Percentiles rank a stretch among this genome's conserved stretches.
phyloP scores from a whole-genome alignment of 2,113 vertebrate species.

The Pachycephala philippinensis region DNA sequence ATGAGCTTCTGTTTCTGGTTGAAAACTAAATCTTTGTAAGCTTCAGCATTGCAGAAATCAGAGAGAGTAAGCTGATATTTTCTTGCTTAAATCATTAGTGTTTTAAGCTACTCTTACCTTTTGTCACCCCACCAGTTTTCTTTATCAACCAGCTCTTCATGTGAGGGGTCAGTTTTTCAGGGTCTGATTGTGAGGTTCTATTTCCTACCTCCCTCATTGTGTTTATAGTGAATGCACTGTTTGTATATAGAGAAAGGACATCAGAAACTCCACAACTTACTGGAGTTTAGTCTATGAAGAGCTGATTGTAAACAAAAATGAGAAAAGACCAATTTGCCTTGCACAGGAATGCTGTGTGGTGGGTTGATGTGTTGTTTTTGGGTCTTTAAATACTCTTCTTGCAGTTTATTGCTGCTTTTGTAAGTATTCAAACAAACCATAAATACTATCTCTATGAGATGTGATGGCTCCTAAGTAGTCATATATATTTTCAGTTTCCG shows the following conservation, averaged over 20 bases:
- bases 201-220: slow-evolving; percentile 70
- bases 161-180: not conserved
- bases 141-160: slow-evolving; percentile 27
- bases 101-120: slow-evolving; percentile 9
- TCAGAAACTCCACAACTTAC: slow-evolving; percentile 65
- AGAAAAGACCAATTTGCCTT: slow-evolving; percentile 62
- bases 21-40: slow-evolving; percentile 52
- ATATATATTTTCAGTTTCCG: not conserved
- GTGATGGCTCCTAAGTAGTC: not conserved
- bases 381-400: slow-evolving; percentile 21
- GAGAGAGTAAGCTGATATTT: not conserved
- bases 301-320: slow-evolving; percentile 71
- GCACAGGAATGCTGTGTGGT: slow-evolving; percentile 18
- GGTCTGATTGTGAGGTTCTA: slow-evolving; percentile 1
- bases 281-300: slow-evolving; percentile 76
- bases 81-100: slow-evolving; percentile 7
- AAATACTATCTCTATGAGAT: not conserved
- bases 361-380: slow-evolving; percentile 18
- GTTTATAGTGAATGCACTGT: slow-evolving; percentile 69
- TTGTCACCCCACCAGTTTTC: not conserved
- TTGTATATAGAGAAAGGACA: slow-evolving; percentile 48
- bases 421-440: slow-evolving; percentile 32
- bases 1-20: slow-evolving; percentile 50
- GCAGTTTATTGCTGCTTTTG: slow-evolving; percentile 15
- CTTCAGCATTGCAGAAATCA: slow-evolving; percentile 15